These are phyloP conservation scores for Holothuria leucospilota DNA, from an alignment of 53 echinoderm and acorn worm species.

Conservation along the genomic window DNA sequence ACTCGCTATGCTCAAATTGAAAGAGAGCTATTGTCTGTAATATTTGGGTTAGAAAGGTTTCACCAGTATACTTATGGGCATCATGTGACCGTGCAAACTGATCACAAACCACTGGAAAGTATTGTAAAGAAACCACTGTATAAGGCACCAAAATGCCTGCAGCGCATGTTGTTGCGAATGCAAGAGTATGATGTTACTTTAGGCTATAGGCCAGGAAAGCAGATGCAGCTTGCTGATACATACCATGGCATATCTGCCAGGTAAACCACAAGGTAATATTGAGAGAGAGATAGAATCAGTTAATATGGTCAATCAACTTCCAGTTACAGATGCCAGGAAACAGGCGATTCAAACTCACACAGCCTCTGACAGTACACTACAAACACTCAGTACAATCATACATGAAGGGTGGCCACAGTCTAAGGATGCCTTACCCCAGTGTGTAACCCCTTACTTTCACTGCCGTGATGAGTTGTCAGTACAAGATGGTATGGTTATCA, in stretches of 20 bases:
- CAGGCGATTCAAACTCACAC: slow-evolving; percentile 37
- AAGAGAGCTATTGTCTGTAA: slow-evolving; percentile 59
- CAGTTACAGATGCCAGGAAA: slow-evolving; percentile 11
- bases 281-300: slow-evolving; percentile 37
- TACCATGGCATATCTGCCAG: slow-evolving; percentile 47
- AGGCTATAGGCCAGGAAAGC: slow-evolving; percentile 33
- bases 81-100: slow-evolving; percentile 52
- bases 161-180: slow-evolving; percentile 57
- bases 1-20: slow-evolving; percentile 67
- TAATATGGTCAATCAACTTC: slow-evolving; percentile 47
- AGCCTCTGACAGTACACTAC: slow-evolving; percentile 27
- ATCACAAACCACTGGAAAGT: slow-evolving; percentile 70
- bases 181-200: slow-evolving; percentile 52
- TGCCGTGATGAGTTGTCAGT: slow-evolving; percentile 54
- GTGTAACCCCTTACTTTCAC: slow-evolving; percentile 52
- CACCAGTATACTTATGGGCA: slow-evolving; percentile 68
- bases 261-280: neutral
- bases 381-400: neutral
- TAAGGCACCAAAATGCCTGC: slow-evolving; percentile 62
- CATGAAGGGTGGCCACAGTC: neutral
- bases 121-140: slow-evolving; percentile 68
- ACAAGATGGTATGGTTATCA: slow-evolving; percentile 54
- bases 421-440: neutral
- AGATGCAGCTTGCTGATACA: slow-evolving; percentile 66
- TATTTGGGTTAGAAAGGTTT: slow-evolving; percentile 57